Base-by-base conservation (phyloP, 2,888 invertebrate species). In the Stegana nigrithorax region DNA sequence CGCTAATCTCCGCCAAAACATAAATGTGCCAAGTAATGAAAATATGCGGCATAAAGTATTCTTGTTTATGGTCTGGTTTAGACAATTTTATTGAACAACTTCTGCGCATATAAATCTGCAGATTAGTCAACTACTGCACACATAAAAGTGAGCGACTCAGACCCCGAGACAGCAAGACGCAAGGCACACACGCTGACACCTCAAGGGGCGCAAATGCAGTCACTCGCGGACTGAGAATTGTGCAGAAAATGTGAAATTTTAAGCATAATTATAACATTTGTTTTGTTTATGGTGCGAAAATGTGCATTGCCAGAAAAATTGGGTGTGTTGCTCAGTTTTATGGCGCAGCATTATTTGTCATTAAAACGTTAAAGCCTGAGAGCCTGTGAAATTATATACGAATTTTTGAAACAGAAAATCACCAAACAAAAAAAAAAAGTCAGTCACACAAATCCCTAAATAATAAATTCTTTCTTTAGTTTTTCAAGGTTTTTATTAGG, bases 1-100 rank as follows among this genome's bases (percentile, higher is more conserved):
- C 57, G 47, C 67, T 73, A 79, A 79, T 80, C 75, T 69, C 72
- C 68, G 65, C 68, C 32, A 60, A 60, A 63, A 68, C 59, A 62
- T 56, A 68, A 66, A 63, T 63, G 59, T 36, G 67, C 62, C 59
- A 62, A 67, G 73, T 69, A 67, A 75, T 73, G 72, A 62, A 66
- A 65, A 58, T 68, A 17, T 39, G 69, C 50, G 23, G 57, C 78
- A 80, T 76, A 78, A 80, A 78, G 75, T 80, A 78, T 80, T 70
- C 77, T 72, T 74, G 75, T 77, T 77, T 76, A 80, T 76, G 67
- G 71, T 69, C 80, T 78, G 77, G 76, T 76, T 76, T 80, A 71
- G 76, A 78, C 68, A 69, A 78, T 80, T 81, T 81, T 81, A 81
- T 81, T 81, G 82, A 82, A 81, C 81, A 81, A 83, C 83, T 81